Conservation (phyloP, 1,140 invertebrate species). For the Nixonia krombeini region DNA sequence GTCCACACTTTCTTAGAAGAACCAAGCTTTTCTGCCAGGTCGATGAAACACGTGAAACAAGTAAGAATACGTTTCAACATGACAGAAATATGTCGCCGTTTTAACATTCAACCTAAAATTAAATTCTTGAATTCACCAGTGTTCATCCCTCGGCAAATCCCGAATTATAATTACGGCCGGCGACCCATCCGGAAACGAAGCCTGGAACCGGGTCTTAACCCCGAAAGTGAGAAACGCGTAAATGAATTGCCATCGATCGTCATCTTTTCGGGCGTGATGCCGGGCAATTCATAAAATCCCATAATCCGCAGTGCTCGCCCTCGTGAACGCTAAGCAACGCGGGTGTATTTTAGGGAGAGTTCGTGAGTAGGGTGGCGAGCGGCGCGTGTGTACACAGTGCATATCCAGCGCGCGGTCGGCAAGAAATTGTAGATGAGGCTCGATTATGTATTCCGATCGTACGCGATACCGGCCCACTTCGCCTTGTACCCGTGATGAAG, state of each 20-base stretch:
- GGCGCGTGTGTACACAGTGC: conserved; percentile 28
- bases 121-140: no score
- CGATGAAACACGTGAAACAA: no score
- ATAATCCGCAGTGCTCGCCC: conserved; percentile 29
- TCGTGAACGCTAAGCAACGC: conserved; percentile 16
- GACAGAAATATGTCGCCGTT: no score
- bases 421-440: conserved; percentile 65
- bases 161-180: no score
- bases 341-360: conserved; percentile 36
- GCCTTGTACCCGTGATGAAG: conserved; percentile 58
- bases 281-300: conserved; percentile 41
- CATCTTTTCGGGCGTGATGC: conserved; percentile 18
- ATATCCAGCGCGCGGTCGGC: conserved; percentile 37
- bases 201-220: no score
- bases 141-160: no score
- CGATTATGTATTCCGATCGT: conserved; percentile 67
- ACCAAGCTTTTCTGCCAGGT: no score
- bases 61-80: no score
- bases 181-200: no score
- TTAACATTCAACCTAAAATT: no score
- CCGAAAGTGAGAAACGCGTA: conserved; percentile 20
- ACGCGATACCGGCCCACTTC: conserved; percentile 53
- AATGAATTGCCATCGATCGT: conserved; percentile 45
- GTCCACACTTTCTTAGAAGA: no score
- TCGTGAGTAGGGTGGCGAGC: conserved; percentile 25